Base-by-base conservation (phyloP, 2,797 vertebrate genomes). In the Acrossocheilus wenchowensis region DNA sequence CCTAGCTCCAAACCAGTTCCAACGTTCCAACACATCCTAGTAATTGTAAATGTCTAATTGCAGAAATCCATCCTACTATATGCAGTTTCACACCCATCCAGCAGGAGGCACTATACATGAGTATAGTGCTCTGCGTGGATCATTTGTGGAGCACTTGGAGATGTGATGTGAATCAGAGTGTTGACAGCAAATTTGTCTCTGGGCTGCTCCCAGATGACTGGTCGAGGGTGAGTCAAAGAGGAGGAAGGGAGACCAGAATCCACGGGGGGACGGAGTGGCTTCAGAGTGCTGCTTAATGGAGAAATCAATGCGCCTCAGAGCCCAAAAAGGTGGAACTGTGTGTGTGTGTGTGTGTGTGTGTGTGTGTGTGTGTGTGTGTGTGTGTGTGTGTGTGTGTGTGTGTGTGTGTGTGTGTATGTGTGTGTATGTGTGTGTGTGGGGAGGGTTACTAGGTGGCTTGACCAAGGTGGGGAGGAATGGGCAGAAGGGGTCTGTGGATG, bases 231-330 rank as follows among this genome's bases (percentile, higher is more conserved):
- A 85, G 73, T 43, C 81, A 74, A 83, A 89, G 74, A 73, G 85
- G 43, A 72, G 86, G 84, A 83, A 87, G 30, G 78, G 73, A 39
- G 73, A 66, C 78, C 83, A 77, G 10, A 72, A 52, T 85, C 82
- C 75, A 86, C 30, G 30, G 84, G 80, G 36, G 74, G 79, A 78
- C 64, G n/a, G 75, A 69, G 89, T 60, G 86, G 81, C 85, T 84
- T 90, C 87, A 86, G 90, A 92, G 87, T 84, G 88, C 88, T 90
- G 87, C 90, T 89, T 92, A 93, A 93, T 92, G 91, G 91, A 92
- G 91, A 91, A 91, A 91, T 93, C 91, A 92, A 91, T 89, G 89
- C 48, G 54, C 88, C 85, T 90, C 91, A 88, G 85, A 90, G 83
- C 85, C 86, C 86, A 82, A 85, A 80, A 87, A 73, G 45, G 54